phyloP scores from a whole-genome alignment of 2,797 vertebrate genomes.

The Cygnus olor region DNA sequence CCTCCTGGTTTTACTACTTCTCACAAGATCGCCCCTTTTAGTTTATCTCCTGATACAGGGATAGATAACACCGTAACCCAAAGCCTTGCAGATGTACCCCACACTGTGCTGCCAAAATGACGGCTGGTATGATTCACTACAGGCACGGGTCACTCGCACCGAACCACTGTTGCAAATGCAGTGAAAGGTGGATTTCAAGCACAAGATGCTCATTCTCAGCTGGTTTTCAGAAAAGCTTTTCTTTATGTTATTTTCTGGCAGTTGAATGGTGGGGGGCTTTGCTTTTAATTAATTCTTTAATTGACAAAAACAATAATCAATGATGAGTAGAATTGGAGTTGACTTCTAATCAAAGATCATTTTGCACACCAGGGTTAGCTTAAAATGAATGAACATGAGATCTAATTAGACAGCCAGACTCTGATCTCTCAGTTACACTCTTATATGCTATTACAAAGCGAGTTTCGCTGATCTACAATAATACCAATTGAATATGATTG shows the following conservation, averaged over 20 bases:
- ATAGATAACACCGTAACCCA: not conserved
- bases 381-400: conserved; percentile 33
- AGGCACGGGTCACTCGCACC: accelerated
- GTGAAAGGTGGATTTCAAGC: not conserved
- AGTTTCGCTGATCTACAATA: not conserved
- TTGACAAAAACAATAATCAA: conserved; percentile 16
- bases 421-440: not conserved
- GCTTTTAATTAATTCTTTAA: conserved; percentile 40
- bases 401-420: not conserved
- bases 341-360: conserved; percentile 52
- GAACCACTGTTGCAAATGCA: accelerated
- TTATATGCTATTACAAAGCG: not conserved
- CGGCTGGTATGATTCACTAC: accelerated
- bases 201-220: not conserved
- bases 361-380: not conserved
- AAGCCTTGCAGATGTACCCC: not conserved
- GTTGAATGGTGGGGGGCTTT: not conserved
- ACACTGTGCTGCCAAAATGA: accelerated
- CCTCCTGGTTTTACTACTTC: not conserved
- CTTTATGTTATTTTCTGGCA: not conserved
- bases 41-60: not conserved
- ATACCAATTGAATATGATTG: not conserved
- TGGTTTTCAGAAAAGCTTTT: not conserved
- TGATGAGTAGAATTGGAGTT: conserved; percentile 28
- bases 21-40: not conserved